Conservation (phyloP, 2,888 invertebrate genomes). For the Caenorhabditis sp. region DNA sequence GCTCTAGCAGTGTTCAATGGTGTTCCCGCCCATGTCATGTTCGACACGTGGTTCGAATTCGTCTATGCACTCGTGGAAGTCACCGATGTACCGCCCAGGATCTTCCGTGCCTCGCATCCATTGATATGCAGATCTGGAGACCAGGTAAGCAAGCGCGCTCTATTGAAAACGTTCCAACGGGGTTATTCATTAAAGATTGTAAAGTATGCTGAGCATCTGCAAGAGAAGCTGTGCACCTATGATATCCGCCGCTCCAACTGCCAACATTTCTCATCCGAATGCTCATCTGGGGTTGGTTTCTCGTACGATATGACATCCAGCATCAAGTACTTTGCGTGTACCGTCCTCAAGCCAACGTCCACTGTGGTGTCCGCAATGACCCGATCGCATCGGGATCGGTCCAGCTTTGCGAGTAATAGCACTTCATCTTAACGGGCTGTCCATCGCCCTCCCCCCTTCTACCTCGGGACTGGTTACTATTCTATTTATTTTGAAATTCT, state of each 20-base stretch:
- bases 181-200: conserved; percentile 40
- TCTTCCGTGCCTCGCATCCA: conserved; percentile 68
- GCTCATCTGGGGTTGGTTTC: conserved; percentile 68
- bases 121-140: conserved; percentile 64
- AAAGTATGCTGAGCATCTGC: conserved; percentile 55
- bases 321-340: conserved; percentile 70
- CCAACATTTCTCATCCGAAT: conserved; percentile 74
- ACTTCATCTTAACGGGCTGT: conserved; percentile 50
- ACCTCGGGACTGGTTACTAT: not conserved
- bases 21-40: conserved; percentile 57
- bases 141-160: conserved; percentile 31
- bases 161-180: not conserved
- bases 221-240: conserved; percentile 62
- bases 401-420: conserved; percentile 57
- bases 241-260: conserved; percentile 75
- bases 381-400: conserved; percentile 42
- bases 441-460: too few relatives aligned
- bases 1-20: conserved; percentile 65
- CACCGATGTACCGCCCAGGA: conserved; percentile 51
- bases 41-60: conserved; percentile 69
- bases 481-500: not conserved
- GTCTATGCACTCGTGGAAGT: conserved; percentile 65
- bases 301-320: conserved; percentile 74
- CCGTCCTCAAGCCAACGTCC: conserved; percentile 67
- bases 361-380: conserved; percentile 64